These are phyloP conservation scores for Smutsia temminckii DNA, from an alignment of 2,797 vertebrate genomes.

Conservation along the genomic window DNA sequence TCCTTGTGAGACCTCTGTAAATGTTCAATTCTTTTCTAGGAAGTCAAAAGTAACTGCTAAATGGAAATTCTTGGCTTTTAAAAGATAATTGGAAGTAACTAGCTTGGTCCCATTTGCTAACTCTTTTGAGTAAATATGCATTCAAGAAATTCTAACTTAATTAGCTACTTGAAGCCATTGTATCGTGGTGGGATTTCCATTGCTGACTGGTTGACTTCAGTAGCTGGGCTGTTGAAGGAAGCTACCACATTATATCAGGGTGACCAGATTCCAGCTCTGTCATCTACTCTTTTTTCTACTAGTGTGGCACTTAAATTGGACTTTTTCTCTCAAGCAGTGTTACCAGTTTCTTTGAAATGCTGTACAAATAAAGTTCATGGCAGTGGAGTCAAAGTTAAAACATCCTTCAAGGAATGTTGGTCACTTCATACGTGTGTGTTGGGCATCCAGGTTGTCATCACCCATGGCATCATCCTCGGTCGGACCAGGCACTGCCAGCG, in stretches of 20 bases:
- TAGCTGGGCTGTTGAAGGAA: not conserved
- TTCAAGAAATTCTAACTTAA: not conserved
- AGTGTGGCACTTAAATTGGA: not conserved
- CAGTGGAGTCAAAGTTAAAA: not conserved
- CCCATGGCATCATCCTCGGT: not conserved
- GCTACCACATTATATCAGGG: not conserved
- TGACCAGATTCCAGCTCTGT: not conserved
- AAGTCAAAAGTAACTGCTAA: constrained; percentile 19
- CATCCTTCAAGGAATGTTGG: not conserved
- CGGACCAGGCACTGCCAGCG: not conserved
- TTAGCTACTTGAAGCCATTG: not conserved
- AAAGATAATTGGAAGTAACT: constrained; percentile 23
- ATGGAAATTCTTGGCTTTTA: constrained; percentile 20
- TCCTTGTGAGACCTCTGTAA: not conserved
- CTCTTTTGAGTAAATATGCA: not conserved
- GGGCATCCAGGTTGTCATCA: not conserved
- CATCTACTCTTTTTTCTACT: not conserved
- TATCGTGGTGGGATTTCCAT: not conserved
- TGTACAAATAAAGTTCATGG: not conserved
- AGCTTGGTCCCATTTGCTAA: not conserved
- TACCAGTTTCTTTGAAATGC: not conserved
- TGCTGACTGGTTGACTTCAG: not conserved
- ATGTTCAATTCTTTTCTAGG: not conserved
- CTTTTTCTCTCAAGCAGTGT: not conserved
- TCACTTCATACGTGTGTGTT: not conserved